These are phyloP conservation scores for Campaea margaritaria DNA, from an alignment of 2,888 invertebrate species.

Conservation along the genomic window DNA sequence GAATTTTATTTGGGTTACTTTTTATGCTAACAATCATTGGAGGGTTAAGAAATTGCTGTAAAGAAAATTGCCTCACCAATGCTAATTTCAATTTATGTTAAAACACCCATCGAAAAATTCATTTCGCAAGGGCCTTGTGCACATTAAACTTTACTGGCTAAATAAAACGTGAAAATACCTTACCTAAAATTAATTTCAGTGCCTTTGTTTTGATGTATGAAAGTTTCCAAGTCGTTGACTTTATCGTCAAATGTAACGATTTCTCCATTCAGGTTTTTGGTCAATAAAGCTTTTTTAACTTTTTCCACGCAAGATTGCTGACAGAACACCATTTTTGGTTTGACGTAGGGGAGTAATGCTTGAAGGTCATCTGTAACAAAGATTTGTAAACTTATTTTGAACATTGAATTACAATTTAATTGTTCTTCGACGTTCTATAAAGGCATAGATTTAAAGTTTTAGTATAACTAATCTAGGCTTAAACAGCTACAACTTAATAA, in stretches of 20 bases:
- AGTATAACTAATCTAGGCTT: background rate
- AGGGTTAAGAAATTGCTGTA: conserved; percentile 9
- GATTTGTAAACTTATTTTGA: conserved; percentile 4
- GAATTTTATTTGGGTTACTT: conserved; percentile 7
- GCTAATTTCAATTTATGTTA: conserved; percentile 9
- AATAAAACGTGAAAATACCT: conserved; percentile 29
- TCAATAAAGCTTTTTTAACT: conserved; percentile 46
- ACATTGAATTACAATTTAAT: background rate
- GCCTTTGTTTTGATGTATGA: conserved; percentile 52
- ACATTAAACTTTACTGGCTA: background rate
- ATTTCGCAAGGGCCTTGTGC: background rate
- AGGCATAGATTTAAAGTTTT: conserved; percentile 2
- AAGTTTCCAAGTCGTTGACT: conserved; percentile 48
- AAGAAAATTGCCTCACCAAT: conserved; percentile 14
- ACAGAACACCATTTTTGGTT: conserved; percentile 57
- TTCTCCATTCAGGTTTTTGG: conserved; percentile 38
- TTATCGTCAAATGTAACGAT: conserved; percentile 56
- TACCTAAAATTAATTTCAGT: conserved; percentile 56
- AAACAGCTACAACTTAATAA: background rate
- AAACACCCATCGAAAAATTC: background rate
- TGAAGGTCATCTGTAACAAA: conserved; percentile 45
- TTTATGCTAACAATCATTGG: conserved; percentile 1
- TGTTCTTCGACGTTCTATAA: conserved; percentile 3
- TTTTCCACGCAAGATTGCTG: conserved; percentile 50
- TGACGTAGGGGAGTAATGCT: conserved; percentile 43